A percentile compares a stretch with the other conserved stretches of the same genome.
These are phyloP conservation scores for Synergus laeviventris DNA, from an alignment of 2,888 invertebrate genomes.

Conservation along the genomic window DNA sequence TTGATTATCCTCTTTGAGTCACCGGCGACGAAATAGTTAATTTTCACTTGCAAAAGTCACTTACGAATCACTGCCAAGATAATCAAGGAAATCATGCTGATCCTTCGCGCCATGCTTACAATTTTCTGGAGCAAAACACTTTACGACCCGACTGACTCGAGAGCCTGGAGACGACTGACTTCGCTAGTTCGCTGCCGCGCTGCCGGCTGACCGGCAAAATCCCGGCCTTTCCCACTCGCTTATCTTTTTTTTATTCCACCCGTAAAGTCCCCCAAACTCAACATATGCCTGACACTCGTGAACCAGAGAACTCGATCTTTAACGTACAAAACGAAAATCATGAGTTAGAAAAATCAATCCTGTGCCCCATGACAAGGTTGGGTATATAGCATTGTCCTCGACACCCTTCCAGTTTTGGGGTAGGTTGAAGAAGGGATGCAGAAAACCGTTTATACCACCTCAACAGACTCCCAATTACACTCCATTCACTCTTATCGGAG, in stretches of 20 bases:
- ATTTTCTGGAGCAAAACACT: slow-evolving; percentile 46
- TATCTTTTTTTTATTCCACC: slow-evolving; percentile 48
- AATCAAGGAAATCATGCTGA: slow-evolving; percentile 47
- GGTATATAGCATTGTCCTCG: slow-evolving; percentile 29
- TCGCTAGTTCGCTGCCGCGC: slow-evolving; percentile 59
- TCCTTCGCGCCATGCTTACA: slow-evolving; percentile 50
- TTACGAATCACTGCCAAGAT: slow-evolving; percentile 58
- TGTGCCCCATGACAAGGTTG: slow-evolving; percentile 6
- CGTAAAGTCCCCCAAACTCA: slow-evolving; percentile 47
- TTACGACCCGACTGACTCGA: slow-evolving; percentile 67
- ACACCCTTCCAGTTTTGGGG: slow-evolving; percentile 21
- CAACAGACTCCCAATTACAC: not conserved
- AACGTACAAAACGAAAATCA: slow-evolving; percentile 23
- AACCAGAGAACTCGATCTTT: slow-evolving; percentile 8
- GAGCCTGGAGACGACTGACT: slow-evolving; percentile 72
- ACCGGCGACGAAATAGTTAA: slow-evolving; percentile 5
- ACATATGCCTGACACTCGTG: slow-evolving; percentile 40
- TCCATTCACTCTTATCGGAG: not conserved
- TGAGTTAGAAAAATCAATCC: slow-evolving; percentile 32
- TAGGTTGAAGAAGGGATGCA: slow-evolving; percentile 8
- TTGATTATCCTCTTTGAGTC: slow-evolving; percentile 40
- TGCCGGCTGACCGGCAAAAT: slow-evolving; percentile 61
- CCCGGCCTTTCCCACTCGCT: slow-evolving; percentile 48
- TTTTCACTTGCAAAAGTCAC: slow-evolving; percentile 44
- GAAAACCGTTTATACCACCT: not conserved